These are phyloP conservation scores for Wiebesia pumilae DNA, from an alignment of 1,140 invertebrate species.

Conservation along the genomic window DNA sequence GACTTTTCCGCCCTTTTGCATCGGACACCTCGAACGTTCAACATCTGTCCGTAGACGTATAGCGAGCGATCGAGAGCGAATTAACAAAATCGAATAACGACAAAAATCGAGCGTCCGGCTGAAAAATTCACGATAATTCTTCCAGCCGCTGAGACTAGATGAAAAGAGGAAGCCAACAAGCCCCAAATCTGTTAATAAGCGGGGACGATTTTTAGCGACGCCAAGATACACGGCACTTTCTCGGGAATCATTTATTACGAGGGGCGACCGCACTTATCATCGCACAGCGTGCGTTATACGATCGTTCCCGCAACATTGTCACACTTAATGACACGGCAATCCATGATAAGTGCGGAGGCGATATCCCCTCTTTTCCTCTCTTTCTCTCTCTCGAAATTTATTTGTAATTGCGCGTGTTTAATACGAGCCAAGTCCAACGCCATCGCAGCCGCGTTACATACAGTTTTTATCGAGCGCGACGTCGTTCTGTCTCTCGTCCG, in stretches of 20 bases:
- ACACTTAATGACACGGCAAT: slow-evolving; percentile 30
- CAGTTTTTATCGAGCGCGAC: slow-evolving; percentile 38
- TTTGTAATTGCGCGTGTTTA: background rate
- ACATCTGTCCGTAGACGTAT: too few relatives aligned
- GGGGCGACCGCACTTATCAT: background rate
- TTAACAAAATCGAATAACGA: too few relatives aligned
- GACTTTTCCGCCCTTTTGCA: too few relatives aligned
- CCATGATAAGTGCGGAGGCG: slow-evolving; percentile 5
- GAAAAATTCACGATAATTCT: too few relatives aligned
- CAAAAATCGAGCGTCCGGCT: too few relatives aligned
- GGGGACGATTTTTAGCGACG: background rate
- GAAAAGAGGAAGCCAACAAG: background rate
- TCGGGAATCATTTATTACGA: background rate
- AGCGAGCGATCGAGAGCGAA: too few relatives aligned
- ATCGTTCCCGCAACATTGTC: background rate
- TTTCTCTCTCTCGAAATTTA: background rate
- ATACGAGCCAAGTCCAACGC: background rate
- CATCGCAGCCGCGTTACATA: background rate
- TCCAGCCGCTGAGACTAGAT: background rate
- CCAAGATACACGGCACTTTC: background rate
- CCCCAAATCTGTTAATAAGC: background rate
- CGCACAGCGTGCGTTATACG: background rate
- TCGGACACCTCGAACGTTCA: too few relatives aligned
- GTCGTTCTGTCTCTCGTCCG: slow-evolving; percentile 41
- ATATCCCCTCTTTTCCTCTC: too few relatives aligned